phyloP scores from a whole-genome alignment of 2,888 invertebrate genomes.

The Eupelmus urozonus region DNA sequence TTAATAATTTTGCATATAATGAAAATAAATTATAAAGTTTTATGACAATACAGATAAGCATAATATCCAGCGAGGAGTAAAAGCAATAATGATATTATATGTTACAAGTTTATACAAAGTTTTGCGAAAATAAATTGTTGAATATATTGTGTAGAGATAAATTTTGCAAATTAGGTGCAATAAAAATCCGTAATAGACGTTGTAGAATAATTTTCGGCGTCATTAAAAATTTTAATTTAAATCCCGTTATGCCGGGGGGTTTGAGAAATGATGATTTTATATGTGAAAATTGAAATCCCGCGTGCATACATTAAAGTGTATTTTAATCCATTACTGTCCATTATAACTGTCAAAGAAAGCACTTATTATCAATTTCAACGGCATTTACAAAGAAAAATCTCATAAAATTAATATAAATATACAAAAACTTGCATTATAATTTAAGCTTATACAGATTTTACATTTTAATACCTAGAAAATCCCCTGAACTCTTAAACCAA shows the following conservation, averaged over 20 bases:
- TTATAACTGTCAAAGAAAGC: slow-evolving; percentile 29
- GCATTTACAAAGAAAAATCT: neutral
- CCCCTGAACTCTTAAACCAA: too few species aligned
- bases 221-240: slow-evolving; percentile 44
- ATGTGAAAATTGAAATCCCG: slow-evolving; percentile 35
- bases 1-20: too few species aligned
- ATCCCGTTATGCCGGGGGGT: neutral
- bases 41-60: too few species aligned
- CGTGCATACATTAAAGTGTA: slow-evolving; percentile 8
- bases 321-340: slow-evolving; percentile 27
- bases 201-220: slow-evolving; percentile 8
- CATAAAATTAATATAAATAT: slow-evolving; percentile 1
- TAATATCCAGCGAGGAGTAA: neutral
- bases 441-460: neutral
- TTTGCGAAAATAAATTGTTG: neutral
- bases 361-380: slow-evolving; percentile 12
- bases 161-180: neutral
- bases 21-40: too few species aligned
- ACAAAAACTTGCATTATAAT: neutral
- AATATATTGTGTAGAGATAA: neutral
- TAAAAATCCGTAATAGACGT: slow-evolving; percentile 18
- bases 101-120: neutral
- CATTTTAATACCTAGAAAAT: too few species aligned
- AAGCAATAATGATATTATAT: neutral
- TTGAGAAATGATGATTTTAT: neutral